Conservation (phyloP, 35 echinoderm and acorn worm genomes). For the Amphiura filiformis region DNA sequence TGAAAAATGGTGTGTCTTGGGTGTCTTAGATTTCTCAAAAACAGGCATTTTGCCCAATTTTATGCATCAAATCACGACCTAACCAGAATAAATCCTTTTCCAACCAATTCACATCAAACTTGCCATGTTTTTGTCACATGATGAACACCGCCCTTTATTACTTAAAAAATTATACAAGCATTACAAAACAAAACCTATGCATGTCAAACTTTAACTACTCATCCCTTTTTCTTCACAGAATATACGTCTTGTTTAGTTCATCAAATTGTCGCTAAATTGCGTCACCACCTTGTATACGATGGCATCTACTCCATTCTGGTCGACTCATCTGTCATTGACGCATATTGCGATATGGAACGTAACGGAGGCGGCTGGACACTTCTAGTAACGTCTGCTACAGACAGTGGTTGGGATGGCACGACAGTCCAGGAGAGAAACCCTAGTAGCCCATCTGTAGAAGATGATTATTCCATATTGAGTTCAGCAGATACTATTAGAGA, state of each 20-base stretch:
- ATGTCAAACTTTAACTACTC: background rate
- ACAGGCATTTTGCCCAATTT: background rate
- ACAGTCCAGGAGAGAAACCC: constrained; percentile 29
- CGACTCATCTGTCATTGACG: background rate
- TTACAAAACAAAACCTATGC: background rate
- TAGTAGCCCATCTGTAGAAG: constrained; percentile 34
- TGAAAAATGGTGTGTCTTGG: too few species aligned
- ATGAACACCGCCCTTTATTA: too few species aligned
- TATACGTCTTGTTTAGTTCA: constrained; percentile 58
- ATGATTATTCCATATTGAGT: constrained; percentile 73
- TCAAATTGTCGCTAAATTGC: constrained; percentile 31
- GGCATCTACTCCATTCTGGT: constrained; percentile 57
- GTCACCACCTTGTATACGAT: constrained; percentile 24
- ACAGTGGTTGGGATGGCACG: constrained; percentile 36
- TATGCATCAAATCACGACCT: background rate
- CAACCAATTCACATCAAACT: background rate
- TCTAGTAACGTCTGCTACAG: constrained; percentile 48
- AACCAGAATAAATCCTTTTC: background rate
- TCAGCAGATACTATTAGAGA: constrained; percentile 57
- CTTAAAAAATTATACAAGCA: background rate
- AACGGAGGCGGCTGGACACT: constrained; percentile 85
- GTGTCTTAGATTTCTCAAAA: too few species aligned
- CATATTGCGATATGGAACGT: constrained; percentile 77
- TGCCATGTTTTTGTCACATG: background rate
- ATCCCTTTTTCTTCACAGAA: constrained; percentile 15